A percentile compares a stretch with the other conserved stretches of the same genome.
Conservation (phyloP, 2,797 vertebrate species). For the Petrocephalus sullivani region DNA sequence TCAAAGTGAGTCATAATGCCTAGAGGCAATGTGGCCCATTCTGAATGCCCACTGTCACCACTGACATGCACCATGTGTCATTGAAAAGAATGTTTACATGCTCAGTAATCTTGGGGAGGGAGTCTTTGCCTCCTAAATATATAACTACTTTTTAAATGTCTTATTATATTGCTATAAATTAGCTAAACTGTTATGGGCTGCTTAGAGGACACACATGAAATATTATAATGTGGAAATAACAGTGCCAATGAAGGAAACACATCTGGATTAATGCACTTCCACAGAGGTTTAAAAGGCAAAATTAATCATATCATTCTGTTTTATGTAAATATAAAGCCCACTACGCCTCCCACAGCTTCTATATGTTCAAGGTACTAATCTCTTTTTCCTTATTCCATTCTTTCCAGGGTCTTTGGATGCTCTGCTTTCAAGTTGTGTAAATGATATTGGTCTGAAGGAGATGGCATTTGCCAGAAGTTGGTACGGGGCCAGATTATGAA, state of each 20-base stretch:
- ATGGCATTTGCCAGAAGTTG: background rate
- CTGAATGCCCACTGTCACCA: constrained; percentile 6
- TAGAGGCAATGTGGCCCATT: background rate
- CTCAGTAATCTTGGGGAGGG: background rate
- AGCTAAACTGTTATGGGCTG: background rate
- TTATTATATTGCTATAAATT: background rate
- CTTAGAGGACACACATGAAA: background rate
- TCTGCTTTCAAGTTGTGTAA: background rate
- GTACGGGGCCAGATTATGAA: background rate
- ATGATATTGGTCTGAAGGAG: background rate
- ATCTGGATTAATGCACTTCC: background rate
- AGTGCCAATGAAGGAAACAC: background rate
- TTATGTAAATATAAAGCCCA: background rate
- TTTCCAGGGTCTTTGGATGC: background rate
- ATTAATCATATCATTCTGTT: background rate
- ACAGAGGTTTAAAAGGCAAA: background rate
- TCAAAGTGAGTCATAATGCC: constrained; percentile 20
- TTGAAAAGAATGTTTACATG: constrained; percentile 19
- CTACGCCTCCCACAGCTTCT: background rate
- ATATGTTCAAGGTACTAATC: background rate
- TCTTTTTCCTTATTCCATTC: background rate
- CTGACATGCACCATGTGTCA: background rate
- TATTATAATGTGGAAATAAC: background rate
- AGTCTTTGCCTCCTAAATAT: background rate
- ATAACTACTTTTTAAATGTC: background rate